Conservation (phyloP, 2,113 vertebrate species). For the Chloebia gouldiae region DNA sequence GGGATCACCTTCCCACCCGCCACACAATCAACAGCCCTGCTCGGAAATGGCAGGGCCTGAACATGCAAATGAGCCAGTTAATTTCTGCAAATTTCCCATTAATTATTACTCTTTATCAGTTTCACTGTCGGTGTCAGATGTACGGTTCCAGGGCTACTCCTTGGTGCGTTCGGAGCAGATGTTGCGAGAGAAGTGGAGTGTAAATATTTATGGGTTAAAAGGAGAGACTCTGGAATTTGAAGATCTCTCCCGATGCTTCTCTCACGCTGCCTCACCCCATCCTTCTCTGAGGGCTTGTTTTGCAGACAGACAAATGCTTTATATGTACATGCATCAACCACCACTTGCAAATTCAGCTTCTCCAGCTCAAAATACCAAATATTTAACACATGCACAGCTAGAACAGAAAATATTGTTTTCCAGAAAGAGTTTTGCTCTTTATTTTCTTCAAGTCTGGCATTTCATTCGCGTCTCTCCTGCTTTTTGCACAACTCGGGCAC, state of each 20-base stretch:
- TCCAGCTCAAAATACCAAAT: neutral
- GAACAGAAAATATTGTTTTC: neutral
- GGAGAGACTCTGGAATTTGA: neutral
- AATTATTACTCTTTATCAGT: conserved; percentile 27
- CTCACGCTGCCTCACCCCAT: neutral
- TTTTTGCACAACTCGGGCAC: neutral
- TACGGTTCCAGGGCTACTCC: neutral
- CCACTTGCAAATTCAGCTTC: neutral
- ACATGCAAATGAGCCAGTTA: conserved; percentile 21
- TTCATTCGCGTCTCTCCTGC: neutral
- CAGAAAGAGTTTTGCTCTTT: neutral
- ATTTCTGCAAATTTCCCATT: neutral
- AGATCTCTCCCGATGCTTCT: neutral
- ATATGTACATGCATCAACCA: neutral
- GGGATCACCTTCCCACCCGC: fast-evolving
- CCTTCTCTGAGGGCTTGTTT: neutral
- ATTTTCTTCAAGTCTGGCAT: neutral
- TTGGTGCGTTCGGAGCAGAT: neutral
- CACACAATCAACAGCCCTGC: neutral
- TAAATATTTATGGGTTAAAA: conserved; percentile 56
- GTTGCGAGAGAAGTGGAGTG: neutral
- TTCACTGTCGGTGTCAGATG: neutral
- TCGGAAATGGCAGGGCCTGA: neutral
- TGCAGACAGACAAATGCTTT: neutral
- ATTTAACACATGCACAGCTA: neutral